Conservation (phyloP, 2,797 vertebrate species). For the Pogonophryne albipinna region DNA sequence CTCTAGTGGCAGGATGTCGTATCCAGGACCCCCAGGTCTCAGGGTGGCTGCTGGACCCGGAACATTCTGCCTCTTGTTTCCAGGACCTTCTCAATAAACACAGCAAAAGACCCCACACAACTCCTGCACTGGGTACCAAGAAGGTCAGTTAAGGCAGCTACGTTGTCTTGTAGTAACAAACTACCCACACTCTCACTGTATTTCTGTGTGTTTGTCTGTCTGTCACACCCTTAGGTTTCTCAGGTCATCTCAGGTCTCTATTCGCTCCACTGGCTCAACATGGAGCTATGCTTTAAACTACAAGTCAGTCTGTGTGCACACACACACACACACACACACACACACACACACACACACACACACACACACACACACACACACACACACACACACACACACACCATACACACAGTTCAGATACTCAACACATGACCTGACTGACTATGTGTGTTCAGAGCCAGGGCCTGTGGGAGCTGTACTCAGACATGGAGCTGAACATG, state of each 20-base stretch:
- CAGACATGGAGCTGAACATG: slow-evolving; percentile 89
- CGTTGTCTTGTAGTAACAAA: not conserved
- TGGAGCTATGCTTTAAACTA: slow-evolving; percentile 81
- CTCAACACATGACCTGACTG: slow-evolving; percentile 4
- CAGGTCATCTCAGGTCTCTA: slow-evolving; percentile 79
- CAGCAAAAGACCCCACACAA: slow-evolving; percentile 55
- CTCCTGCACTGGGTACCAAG: slow-evolving; percentile 33
- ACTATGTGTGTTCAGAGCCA: slow-evolving; percentile 78
- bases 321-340: not conserved
- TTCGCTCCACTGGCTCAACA: slow-evolving; percentile 84
- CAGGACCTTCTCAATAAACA: slow-evolving; percentile 87
- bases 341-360: not conserved
- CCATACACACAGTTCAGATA: not conserved
- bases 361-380: too few species aligned
- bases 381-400: too few species aligned
- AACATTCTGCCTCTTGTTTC: slow-evolving; percentile 86
- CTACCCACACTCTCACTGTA: not conserved
- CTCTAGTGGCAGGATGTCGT: slow-evolving; percentile 83
- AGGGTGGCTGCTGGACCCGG: slow-evolving; percentile 92
- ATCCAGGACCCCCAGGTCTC: slow-evolving; percentile 92
- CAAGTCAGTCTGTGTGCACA: slow-evolving; percentile 76
- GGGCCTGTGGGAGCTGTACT: slow-evolving; percentile 91
- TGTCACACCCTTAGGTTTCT: slow-evolving; percentile 75
- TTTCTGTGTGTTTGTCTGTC: not conserved
- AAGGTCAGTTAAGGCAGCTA: slow-evolving; percentile 64